Percentiles rank a stretch among this genome's conserved stretches.
These are phyloP conservation scores for Cossypha niveicapilla DNA, from an alignment of 2,797 vertebrate species.

Conservation along the genomic window DNA sequence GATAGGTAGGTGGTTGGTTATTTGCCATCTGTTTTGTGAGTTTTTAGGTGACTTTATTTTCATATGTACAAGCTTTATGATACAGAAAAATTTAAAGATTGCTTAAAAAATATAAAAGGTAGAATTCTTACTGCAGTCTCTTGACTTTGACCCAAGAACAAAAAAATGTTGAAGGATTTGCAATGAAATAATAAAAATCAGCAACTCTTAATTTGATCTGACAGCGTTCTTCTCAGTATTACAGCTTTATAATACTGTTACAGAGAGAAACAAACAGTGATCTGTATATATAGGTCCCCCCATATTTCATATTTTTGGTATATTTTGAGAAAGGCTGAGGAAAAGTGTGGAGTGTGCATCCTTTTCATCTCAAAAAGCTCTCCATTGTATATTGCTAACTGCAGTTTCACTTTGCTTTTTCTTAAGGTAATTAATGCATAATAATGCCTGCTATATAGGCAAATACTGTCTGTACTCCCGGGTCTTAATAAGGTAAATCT, in stretches of 20 bases:
- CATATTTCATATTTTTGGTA: background rate
- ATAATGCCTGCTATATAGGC: background rate
- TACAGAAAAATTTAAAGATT: background rate
- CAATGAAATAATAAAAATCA: background rate
- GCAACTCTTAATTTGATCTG: background rate
- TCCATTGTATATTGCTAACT: background rate
- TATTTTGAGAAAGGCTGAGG: background rate
- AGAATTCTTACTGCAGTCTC: background rate
- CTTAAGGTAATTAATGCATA: background rate
- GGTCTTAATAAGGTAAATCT: background rate
- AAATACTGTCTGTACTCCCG: background rate
- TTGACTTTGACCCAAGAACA: background rate
- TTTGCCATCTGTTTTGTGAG: slow-evolving; percentile 53
- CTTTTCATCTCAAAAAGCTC: background rate
- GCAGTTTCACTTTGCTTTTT: background rate
- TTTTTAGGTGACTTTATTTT: background rate
- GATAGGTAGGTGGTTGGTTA: slow-evolving; percentile 48
- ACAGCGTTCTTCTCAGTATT: background rate
- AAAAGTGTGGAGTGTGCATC: background rate
- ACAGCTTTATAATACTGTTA: background rate
- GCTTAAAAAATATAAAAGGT: background rate
- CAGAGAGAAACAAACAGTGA: background rate
- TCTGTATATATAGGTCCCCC: background rate
- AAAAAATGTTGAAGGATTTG: background rate
- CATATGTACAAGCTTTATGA: background rate